Conservation (phyloP, 2,113 vertebrate genomes). For the Labeo rohita region DNA sequence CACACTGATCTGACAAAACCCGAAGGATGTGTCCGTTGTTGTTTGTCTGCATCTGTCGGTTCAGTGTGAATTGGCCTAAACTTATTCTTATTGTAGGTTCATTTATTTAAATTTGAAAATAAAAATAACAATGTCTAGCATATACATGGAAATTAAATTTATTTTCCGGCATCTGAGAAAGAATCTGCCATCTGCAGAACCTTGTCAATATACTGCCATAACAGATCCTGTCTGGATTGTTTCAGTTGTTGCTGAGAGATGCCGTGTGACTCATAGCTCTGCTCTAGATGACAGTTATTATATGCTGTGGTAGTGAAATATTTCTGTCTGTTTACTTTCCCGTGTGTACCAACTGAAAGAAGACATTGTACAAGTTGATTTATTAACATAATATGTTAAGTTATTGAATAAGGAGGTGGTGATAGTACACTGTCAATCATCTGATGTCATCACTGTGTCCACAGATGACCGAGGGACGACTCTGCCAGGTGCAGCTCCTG, state of each 20-base stretch:
- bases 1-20: too few species aligned
- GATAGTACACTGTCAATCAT: not conserved
- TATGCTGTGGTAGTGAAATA: not conserved
- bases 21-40: too few species aligned
- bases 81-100: not conserved
- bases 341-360: not conserved
- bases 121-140: not conserved
- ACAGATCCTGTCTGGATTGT: not conserved
- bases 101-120: not conserved
- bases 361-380: not conserved
- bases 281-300: not conserved
- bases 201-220: not conserved
- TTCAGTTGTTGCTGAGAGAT: not conserved
- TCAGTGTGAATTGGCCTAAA: not conserved
- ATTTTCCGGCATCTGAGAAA: not conserved
- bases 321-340: not conserved
- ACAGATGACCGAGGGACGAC: conserved; percentile 96
- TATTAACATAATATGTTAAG: not conserved
- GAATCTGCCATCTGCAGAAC: not conserved
- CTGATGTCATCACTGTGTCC: conserved; percentile 54
- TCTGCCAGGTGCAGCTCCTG: conserved; percentile 97
- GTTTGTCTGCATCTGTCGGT: too few species aligned
- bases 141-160: not conserved
- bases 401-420: not conserved
- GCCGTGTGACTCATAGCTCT: not conserved